A percentile compares a stretch with the other conserved stretches of the same genome.
Evolutionary conservation across 2,888 invertebrate species (phyloP).

Genomic region (Eristalinus aeneus): DNA sequence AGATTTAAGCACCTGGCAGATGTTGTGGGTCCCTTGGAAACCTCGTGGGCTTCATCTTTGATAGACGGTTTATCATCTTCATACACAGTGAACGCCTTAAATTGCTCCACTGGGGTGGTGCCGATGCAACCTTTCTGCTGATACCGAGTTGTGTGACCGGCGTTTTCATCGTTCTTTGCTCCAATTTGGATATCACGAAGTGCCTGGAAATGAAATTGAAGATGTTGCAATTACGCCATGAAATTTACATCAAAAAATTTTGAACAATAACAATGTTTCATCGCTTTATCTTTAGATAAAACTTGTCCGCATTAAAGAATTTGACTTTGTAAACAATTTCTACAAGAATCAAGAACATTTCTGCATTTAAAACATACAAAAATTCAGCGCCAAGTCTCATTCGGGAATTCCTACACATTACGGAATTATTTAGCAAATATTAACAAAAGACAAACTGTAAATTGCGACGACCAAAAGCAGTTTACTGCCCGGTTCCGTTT

Average conservation of each 20-base stretch:
- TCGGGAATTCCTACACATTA: neutral
- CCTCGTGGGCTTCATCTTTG: slow-evolving; percentile 71
- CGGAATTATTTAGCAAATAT: neutral
- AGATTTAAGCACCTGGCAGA: neutral
- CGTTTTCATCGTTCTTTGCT: slow-evolving; percentile 72
- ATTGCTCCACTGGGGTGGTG: slow-evolving; percentile 85
- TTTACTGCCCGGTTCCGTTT: slow-evolving; percentile 33
- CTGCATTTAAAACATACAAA: too few relatives aligned
- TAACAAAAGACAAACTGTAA: slow-evolving; percentile 46
- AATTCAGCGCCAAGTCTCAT: neutral
- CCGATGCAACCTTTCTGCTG: slow-evolving; percentile 77
- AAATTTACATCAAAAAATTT: too few relatives aligned
- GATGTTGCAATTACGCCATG: neutral
- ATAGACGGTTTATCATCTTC: slow-evolving; percentile 82
- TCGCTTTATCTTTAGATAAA: too few relatives aligned
- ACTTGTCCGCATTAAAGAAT: too few relatives aligned
- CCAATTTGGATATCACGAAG: slow-evolving; percentile 73
- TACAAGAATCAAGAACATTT: too few relatives aligned
- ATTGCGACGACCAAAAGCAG: neutral
- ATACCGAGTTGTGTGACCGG: slow-evolving; percentile 72
- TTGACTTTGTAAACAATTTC: too few relatives aligned
- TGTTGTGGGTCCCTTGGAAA: neutral
- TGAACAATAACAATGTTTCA: too few relatives aligned
- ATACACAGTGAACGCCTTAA: slow-evolving; percentile 89
- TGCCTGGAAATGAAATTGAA: slow-evolving; percentile 68